Conservation (phyloP, 2,113 vertebrate species). For the Blennius ocellaris region DNA sequence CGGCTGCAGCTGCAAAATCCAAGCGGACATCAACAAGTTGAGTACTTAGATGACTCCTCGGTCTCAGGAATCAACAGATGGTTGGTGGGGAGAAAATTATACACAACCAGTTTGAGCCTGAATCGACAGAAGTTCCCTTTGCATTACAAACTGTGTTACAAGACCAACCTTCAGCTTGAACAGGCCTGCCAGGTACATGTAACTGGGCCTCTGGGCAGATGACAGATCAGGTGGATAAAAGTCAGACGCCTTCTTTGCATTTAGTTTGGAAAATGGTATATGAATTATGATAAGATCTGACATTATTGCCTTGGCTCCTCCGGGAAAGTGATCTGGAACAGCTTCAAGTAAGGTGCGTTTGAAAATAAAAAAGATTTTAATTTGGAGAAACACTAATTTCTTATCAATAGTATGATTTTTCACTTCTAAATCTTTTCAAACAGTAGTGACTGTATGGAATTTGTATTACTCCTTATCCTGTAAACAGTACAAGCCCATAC, state of each 20-base stretch:
- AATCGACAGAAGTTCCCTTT: conserved; percentile 76
- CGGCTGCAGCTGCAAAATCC: neutral
- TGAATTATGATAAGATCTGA: conserved; percentile 31
- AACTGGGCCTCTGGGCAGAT: conserved; percentile 23
- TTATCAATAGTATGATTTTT: conserved; percentile 54
- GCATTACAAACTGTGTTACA: conserved; percentile 46
- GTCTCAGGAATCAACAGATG: conserved; percentile 63
- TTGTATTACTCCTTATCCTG: neutral
- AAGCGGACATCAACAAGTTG: conserved; percentile 9
- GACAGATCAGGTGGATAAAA: conserved; percentile 34
- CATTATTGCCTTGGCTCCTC: conserved; percentile 26
- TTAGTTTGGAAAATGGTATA: conserved; percentile 4
- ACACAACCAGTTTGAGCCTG: conserved; percentile 68
- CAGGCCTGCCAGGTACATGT: conserved; percentile 63
- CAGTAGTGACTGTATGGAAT: neutral
- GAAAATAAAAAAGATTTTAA: conserved; percentile 55
- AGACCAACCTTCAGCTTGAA: conserved; percentile 27
- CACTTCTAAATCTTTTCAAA: conserved; percentile 15
- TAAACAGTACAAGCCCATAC: neutral
- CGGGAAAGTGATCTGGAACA: conserved; percentile 41
- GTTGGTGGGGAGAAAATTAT: conserved; percentile 76
- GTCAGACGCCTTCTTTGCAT: conserved; percentile 8
- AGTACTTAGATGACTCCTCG: conserved; percentile 40
- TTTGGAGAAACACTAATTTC: conserved; percentile 46
- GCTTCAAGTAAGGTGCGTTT: conserved; percentile 50